Base-by-base conservation (phyloP, 2,888 invertebrate species). In the Thecophora atra region DNA sequence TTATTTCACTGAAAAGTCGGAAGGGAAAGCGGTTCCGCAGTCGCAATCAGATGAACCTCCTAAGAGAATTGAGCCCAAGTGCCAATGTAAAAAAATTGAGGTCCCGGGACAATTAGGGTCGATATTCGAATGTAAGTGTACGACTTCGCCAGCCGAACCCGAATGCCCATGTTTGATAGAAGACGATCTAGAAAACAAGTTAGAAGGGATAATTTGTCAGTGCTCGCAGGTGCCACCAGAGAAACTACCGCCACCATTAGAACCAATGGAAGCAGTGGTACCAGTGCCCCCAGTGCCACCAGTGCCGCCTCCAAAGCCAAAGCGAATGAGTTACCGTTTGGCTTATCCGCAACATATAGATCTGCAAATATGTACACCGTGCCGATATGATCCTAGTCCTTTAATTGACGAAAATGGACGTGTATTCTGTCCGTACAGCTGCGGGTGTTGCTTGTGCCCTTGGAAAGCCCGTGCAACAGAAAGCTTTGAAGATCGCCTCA, bases 361-460 rank as follows among this genome's bases (percentile, higher is more conserved):
- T 5, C 78, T 83, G 44, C 63, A 71, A 0, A 77, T 81, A n/a
- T 84, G 84, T 47, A 76, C 79, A 2, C 78, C 79, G 0, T 85
- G 84, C 28, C 79, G 79, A 4, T 84, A 73, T 58, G 73, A 78
- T 0, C 81, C 81, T 0, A 85, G 83, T 73, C 84, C 85, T 2
- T 72, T 83, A 2, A 79, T 81, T 70, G 81, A 84, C 67, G 76
- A 78, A 13, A 77, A 79, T 0, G 79, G 80, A 3, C 78, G 77
- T 11, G 78, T 83, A 1, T 80, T 83, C 54, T 84, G 85, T 68
- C 83, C 85, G 0, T 79, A 78, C 24, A 79, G 81, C 26, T 85
- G 85, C 28, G 84, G 83, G 3, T 85, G 85, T 65, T 85, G 83
- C 44, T 74, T 79, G 51, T 85, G 85, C 52, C 78, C 84, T 0